A percentile compares a stretch with the other conserved stretches of the same genome.
Evolutionary conservation across 2,797 vertebrate genomes (phyloP).

Genomic region (Salarias fasciatus): DNA sequence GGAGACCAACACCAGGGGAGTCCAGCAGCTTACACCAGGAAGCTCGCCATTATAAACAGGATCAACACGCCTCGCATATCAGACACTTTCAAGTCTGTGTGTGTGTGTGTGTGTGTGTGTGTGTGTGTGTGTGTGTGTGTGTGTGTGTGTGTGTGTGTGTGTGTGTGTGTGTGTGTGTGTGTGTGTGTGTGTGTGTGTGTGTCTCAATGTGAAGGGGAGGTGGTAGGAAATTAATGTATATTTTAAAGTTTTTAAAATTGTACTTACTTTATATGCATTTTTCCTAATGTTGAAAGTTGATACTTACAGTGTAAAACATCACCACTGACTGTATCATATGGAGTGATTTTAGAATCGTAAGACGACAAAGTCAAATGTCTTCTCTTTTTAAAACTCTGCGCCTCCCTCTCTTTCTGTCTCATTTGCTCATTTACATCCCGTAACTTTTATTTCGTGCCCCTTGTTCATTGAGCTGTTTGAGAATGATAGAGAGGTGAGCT

Average conservation of each 20-base stretch:
- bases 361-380: not conserved
- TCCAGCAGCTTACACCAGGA: slow-evolving; percentile 72
- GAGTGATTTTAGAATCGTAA: slow-evolving; percentile 4
- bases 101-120: slow-evolving; percentile 29
- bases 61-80: slow-evolving; percentile 67
- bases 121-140: not conserved
- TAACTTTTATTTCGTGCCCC: slow-evolving; percentile 37
- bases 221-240: not conserved
- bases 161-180: no score
- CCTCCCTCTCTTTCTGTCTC: slow-evolving; percentile 1
- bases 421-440: slow-evolving; percentile 28
- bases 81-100: slow-evolving; percentile 70
- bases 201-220: no score
- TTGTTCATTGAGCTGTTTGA: slow-evolving; percentile 44
- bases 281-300: not conserved
- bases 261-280: slow-evolving; percentile 27
- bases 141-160: no score
- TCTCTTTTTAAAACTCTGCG: slow-evolving; percentile 22
- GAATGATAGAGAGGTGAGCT: slow-evolving; percentile 42
- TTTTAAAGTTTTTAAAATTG: slow-evolving; percentile 47
- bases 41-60: slow-evolving; percentile 72
- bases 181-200: slow-evolving; percentile 16
- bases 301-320: not conserved
- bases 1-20: slow-evolving; percentile 71
- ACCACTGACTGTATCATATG: not conserved